Conservation (phyloP, 1,140 invertebrate species). For the Neodiprion virginianus region DNA sequence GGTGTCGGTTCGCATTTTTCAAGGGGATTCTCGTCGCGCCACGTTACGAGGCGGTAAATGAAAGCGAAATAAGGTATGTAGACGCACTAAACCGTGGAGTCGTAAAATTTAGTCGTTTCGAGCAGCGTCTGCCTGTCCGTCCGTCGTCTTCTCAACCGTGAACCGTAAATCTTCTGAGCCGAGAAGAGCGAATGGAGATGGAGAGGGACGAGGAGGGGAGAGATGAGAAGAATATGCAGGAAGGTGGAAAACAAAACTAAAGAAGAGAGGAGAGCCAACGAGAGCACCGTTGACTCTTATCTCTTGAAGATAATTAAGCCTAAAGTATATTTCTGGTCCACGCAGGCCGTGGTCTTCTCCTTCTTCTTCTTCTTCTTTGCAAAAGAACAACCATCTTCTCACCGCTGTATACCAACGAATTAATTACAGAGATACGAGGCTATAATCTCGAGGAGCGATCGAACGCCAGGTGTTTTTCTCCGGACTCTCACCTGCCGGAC, state of each 20-base stretch:
- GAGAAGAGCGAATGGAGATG: not conserved
- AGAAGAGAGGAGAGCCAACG: not conserved
- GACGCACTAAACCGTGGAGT: conserved; percentile 4
- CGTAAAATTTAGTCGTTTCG: conserved; percentile 7
- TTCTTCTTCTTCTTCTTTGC: not conserved
- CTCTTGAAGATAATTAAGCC: not conserved
- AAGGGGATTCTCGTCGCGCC: not conserved
- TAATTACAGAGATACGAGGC: not conserved
- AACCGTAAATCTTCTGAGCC: conserved; percentile 1
- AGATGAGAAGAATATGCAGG: conserved; percentile 14
- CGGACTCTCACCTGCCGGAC: not conserved
- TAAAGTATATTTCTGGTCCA: not conserved
- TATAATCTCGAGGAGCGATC: no score
- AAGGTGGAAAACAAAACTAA: conserved; percentile 10
- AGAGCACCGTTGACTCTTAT: not conserved
- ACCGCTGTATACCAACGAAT: not conserved
- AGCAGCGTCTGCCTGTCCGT: not conserved
- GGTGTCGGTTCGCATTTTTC: not conserved
- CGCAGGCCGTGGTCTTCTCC: not conserved
- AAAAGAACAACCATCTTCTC: not conserved
- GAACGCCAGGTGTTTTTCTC: not conserved
- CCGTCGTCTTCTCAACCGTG: not conserved
- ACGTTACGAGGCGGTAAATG: not conserved
- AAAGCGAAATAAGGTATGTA: conserved; percentile 6
- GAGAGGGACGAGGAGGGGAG: conserved; percentile 11